These are phyloP conservation scores for Prosopocoilus inquinatus DNA, from an alignment of 2,888 invertebrate species.

Conservation along the genomic window DNA sequence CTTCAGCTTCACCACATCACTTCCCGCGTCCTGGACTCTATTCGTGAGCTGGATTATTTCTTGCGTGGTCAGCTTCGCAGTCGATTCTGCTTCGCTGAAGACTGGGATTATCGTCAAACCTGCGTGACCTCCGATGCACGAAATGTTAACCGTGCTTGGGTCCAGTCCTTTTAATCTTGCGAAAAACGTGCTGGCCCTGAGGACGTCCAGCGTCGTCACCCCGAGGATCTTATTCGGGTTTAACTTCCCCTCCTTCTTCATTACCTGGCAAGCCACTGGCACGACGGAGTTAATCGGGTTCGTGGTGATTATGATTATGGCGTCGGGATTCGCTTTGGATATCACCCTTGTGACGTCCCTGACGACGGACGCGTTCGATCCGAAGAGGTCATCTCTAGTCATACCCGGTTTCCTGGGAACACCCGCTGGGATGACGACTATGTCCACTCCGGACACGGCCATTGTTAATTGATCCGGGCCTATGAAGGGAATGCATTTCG, in stretches of 20 bases:
- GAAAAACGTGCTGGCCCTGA: slow-evolving; percentile 87
- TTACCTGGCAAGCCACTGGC: slow-evolving; percentile 52
- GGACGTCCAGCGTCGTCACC: slow-evolving; percentile 93
- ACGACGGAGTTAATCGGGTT: slow-evolving; percentile 53
- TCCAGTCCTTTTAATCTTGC: slow-evolving; percentile 83
- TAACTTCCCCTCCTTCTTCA: slow-evolving; percentile 48
- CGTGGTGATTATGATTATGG: slow-evolving; percentile 51
- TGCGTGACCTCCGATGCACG: slow-evolving; percentile 95
- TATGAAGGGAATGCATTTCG: slow-evolving; percentile 43
- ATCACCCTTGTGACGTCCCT: slow-evolving; percentile 43
- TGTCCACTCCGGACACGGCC: slow-evolving; percentile 57
- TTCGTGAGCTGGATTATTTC: slow-evolving; percentile 79
- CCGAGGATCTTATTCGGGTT: slow-evolving; percentile 91
- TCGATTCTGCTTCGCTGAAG: slow-evolving; percentile 82
- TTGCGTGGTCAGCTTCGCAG: slow-evolving; percentile 62
- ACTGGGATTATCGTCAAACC: slow-evolving; percentile 95
- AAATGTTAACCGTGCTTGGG: slow-evolving; percentile 76
- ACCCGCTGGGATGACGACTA: slow-evolving; percentile 68
- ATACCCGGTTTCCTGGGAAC: slow-evolving; percentile 60
- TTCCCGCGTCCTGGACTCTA: slow-evolving; percentile 95
- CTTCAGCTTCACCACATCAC: slow-evolving; percentile 90
- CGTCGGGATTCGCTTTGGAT: slow-evolving; percentile 44
- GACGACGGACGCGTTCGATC: slow-evolving; percentile 50
- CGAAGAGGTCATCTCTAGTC: slow-evolving; percentile 61
- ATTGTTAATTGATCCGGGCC: slow-evolving; percentile 43